Evolutionary conservation across 2,113 vertebrate genomes (phyloP).

Genomic region (Pelmatolapia mariae): DNA sequence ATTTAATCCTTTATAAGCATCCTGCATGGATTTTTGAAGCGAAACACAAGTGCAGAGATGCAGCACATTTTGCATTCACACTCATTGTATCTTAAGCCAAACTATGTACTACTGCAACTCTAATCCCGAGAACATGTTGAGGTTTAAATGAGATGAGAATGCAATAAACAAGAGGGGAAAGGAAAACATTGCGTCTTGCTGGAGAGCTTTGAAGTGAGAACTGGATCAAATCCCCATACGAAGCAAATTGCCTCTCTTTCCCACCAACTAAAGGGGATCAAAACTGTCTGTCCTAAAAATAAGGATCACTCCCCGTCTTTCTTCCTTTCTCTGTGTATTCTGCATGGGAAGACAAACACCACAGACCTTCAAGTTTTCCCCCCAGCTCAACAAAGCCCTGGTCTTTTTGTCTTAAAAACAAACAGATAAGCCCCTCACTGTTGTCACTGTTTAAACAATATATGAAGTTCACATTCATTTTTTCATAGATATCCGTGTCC

Average conservation of each 20-base stretch:
- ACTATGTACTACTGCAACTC: neutral
- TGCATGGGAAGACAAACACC: slow-evolving; percentile 17
- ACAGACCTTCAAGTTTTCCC: neutral
- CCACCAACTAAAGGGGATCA: slow-evolving; percentile 19
- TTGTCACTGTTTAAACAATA: neutral
- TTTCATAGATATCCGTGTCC: neutral
- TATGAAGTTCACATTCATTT: neutral
- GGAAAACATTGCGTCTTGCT: neutral
- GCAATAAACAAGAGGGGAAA: slow-evolving; percentile 27
- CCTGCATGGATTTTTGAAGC: neutral
- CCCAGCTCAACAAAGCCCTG: neutral
- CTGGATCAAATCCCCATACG: slow-evolving; percentile 35
- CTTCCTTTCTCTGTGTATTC: neutral
- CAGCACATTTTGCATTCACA: neutral
- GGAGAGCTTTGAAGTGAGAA: slow-evolving; percentile 52
- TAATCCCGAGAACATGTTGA: slow-evolving; percentile 38
- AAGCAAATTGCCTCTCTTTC: slow-evolving; percentile 32
- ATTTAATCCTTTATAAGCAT: neutral
- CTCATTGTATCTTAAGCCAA: neutral
- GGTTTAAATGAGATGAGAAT: slow-evolving; percentile 26
- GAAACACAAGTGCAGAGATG: neutral
- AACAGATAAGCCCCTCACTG: neutral
- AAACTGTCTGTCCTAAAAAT: slow-evolving; percentile 51
- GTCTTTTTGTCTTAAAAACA: neutral
- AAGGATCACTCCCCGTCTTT: neutral